Conservation (phyloP, 2,888 invertebrate genomes). For the Philereme vetulata region DNA sequence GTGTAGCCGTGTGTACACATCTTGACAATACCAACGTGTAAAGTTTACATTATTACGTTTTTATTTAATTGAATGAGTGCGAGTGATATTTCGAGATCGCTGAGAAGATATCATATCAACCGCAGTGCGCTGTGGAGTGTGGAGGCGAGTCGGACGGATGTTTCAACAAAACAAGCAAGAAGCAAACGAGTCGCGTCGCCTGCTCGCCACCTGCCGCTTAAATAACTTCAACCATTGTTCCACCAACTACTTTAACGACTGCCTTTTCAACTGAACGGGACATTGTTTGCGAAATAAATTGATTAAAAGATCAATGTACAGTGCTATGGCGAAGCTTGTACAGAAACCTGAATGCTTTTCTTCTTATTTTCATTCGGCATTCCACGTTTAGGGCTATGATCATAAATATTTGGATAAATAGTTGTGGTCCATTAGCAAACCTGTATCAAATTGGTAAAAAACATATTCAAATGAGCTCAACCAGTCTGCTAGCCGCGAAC, state of each 20-base stretch:
- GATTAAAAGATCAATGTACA: slow-evolving; percentile 10
- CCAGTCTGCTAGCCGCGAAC: slow-evolving; percentile 3
- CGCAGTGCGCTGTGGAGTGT: slow-evolving; percentile 1
- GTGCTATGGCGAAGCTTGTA: slow-evolving; percentile 1
- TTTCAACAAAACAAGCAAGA: slow-evolving; percentile 14
- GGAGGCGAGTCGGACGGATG: slow-evolving; percentile 5
- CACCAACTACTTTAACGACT: slow-evolving; percentile 11
- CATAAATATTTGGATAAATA: slow-evolving; percentile 13
- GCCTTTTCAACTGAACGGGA: slow-evolving; percentile 8
- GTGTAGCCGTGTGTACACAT: too few species aligned
- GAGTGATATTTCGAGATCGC: slow-evolving; percentile 17
- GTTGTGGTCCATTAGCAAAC: slow-evolving; percentile 11
- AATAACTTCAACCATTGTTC: slow-evolving; percentile 8
- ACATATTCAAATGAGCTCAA: slow-evolving; percentile 15
- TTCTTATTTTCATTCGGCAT: background rate
- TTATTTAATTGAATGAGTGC: slow-evolving; percentile 6
- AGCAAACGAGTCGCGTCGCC: slow-evolving; percentile 6
- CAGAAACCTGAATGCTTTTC: background rate
- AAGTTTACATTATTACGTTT: too few species aligned
- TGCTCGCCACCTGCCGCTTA: slow-evolving; percentile 7
- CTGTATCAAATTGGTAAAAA: slow-evolving; percentile 12
- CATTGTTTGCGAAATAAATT: slow-evolving; percentile 19
- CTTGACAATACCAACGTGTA: too few species aligned
- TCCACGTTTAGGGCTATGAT: background rate
- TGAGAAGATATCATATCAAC: slow-evolving; percentile 11